Evolutionary conservation across 2,888 invertebrate species (phyloP).

Genomic region (Hypena proboscidalis): DNA sequence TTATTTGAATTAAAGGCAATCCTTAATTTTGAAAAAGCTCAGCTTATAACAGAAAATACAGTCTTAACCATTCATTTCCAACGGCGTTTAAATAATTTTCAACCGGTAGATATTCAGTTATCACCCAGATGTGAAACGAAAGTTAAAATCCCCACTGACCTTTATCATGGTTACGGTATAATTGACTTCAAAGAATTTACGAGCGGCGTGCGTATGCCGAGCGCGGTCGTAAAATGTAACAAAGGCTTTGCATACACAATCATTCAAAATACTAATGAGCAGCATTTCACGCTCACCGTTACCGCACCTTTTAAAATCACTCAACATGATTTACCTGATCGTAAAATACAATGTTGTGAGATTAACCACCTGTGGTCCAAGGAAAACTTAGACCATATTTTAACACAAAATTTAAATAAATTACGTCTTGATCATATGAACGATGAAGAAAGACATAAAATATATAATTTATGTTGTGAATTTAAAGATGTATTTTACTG

Average conservation of each 20-base stretch:
- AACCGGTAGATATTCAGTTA: neutral
- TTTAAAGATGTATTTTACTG: conserved; percentile 4
- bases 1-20: conserved; percentile 3
- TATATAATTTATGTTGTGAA: too few species aligned
- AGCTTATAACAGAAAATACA: neutral
- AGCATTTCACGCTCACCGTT: neutral
- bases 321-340: neutral
- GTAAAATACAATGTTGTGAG: neutral
- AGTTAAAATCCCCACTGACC: conserved; percentile 20
- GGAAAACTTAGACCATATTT: neutral
- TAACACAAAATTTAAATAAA: neutral
- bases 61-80: neutral
- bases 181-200: conserved; percentile 19
- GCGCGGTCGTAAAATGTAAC: conserved; percentile 19
- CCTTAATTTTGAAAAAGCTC: conserved; percentile 1
- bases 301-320: neutral
- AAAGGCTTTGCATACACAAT: conserved; percentile 21
- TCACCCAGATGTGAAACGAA: conserved; percentile 12
- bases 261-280: conserved; percentile 14
- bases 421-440: too few species aligned
- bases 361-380: neutral
- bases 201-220: conserved; percentile 30
- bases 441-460: too few species aligned
- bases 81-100: neutral
- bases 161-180: conserved; percentile 11